Base-by-base conservation (phyloP, 2,888 invertebrate species). In the Allygus modestus region DNA sequence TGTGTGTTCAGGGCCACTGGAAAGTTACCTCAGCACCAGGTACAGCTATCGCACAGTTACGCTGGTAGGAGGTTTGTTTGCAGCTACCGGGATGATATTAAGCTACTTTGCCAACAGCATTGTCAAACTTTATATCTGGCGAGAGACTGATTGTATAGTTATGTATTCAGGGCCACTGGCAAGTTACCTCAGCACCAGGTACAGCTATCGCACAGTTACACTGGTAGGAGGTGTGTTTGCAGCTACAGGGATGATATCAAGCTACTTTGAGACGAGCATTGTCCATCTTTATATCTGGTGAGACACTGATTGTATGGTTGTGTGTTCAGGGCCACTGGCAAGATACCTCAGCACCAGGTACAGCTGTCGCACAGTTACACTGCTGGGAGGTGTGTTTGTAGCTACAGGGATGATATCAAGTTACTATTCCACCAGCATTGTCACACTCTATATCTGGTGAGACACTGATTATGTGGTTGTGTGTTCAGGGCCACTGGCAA, bases 401-500 rank as follows among this genome's bases (percentile, higher is more conserved):
- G 96, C 96, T 0, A 92, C 94, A 87, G 97, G 97, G 77, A 96
- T 97, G 95, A 96, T 97, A 87, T 90, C 96, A 87, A 96, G 96
- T 89, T 96, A 93, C 89, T 96, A 94, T 91, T 96, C 97, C 5
- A 94, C 93, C 87, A 96, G 95, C n/a, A 94, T 97, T 87, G 91
- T n/a, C n/a, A n/a, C n/a, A n/a, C n/a, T n/a, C n/a, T n/a, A 37
- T 11, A 37, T 37, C 37, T 37, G 37, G 37, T 37, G 37, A 37
- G 37, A 11, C 37, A 37, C 37, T 37, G 37, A 37, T n/a, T n/a
- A n/a, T n/a, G n/a, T n/a, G n/a, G n/a, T n/a, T n/a, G n/a, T n/a
- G n/a, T n/a, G n/a, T n/a, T n/a, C n/a, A n/a, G n/a, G n/a, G n/a
- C n/a, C n/a, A n/a, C n/a, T n/a, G n/a, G n/a, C n/a, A n/a, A n/a